Percentiles rank a stretch among this genome's conserved stretches.
These are phyloP conservation scores for Drosophila lutescens DNA, from an alignment of 2,888 invertebrate genomes.

Conservation along the genomic window DNA sequence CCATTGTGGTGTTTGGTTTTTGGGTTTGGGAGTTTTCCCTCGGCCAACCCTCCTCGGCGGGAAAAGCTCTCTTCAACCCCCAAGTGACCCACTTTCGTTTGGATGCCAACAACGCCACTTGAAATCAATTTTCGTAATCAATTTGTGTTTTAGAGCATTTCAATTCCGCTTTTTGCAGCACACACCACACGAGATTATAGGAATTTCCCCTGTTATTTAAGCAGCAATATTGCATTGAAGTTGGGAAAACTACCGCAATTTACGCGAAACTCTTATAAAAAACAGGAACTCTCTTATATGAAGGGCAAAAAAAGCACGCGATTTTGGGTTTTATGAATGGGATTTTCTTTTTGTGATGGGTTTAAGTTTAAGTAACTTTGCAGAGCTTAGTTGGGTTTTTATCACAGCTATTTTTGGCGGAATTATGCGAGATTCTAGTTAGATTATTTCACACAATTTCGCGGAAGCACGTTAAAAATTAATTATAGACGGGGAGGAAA, in stretches of 20 bases:
- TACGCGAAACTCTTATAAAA: conserved; percentile 52
- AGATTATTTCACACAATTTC: conserved; percentile 25
- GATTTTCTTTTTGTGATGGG: background rate
- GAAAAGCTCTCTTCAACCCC: conserved; percentile 38
- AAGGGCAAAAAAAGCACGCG: conserved; percentile 51
- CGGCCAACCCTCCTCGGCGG: conserved; percentile 11
- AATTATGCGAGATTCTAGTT: conserved; percentile 8
- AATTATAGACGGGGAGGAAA: conserved; percentile 23
- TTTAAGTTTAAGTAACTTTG: conserved; percentile 1
- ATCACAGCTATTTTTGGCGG: conserved; percentile 39
- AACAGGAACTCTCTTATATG: conserved; percentile 40
- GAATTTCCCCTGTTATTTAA: conserved; percentile 1
- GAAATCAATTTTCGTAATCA: conserved; percentile 70
- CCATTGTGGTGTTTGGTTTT: conserved; percentile 39
- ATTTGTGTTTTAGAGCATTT: conserved; percentile 66
- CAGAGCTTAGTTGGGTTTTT: conserved; percentile 18
- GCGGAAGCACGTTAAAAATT: conserved; percentile 55
- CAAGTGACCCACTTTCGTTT: conserved; percentile 64
- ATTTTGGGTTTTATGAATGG: conserved; percentile 39
- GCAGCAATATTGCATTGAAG: conserved; percentile 29
- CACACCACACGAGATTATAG: conserved; percentile 6
- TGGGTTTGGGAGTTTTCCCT: conserved; percentile 8
- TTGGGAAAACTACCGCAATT: conserved; percentile 48
- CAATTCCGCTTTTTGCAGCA: conserved; percentile 51
- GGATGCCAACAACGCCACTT: conserved; percentile 53